Evolutionary conservation across 2,113 vertebrate species (phyloP), one percentile per base, ranked within the genome.

Genomic region (Myotis davidii): DNA sequence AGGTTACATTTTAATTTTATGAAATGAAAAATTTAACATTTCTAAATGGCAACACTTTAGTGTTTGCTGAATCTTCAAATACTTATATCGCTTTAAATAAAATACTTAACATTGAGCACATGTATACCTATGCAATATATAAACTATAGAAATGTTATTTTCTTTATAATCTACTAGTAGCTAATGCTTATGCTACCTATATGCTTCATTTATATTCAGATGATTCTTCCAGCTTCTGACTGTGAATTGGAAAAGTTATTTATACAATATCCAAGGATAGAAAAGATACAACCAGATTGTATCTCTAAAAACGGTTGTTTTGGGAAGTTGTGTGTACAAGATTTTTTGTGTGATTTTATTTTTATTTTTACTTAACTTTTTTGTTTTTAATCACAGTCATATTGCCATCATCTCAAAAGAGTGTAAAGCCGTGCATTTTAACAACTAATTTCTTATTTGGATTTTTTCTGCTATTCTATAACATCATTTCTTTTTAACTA

Each of bases 21-120:
- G 84, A 96, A 96, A 96, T 97, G 67, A 95, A 95, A 97, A 91
- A 94, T 93, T 95, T 91, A 95, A 85, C 95, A 96, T 97, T 93
- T 96, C 52, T 90, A 97, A 96, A 95, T 95, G 88, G 56, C 87
- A 93, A 39, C 37, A 77, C 48, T 91, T 93, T 77, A 42, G 54
- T 59, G 21, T 84, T 82, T 93, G 88, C 54, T 25, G 18, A 56
- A 56, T 94, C 54, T 76, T 93, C 61, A 85, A 82, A 70, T 83
- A 88, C 52, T 32, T 85, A 32, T 6, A 21, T 48, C 39, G 82
- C 69, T 95, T 96, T 39, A 76, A 85, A 82, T 72, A 85, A 91
- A 88, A 81, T 74, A 32, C 34, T 72, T 27, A 82, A 42, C 64
- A 48, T 6, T 78, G 50, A 91, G 69, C 34, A 85, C n/a, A 45